These are phyloP conservation scores for Palaemon carinicauda DNA, from an alignment of 1,140 invertebrate genomes.

Conservation along the genomic window DNA sequence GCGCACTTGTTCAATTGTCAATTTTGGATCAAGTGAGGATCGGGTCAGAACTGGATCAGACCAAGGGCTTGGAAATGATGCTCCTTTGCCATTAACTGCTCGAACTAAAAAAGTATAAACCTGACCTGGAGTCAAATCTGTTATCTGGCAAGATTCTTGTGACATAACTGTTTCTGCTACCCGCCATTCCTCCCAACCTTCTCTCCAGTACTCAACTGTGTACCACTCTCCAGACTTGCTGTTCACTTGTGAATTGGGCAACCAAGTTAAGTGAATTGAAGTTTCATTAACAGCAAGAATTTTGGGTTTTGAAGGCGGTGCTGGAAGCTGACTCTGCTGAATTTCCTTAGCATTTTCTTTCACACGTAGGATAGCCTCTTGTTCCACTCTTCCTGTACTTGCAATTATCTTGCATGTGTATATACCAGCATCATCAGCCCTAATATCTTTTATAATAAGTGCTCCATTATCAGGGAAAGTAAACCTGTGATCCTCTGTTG, in stretches of 20 bases:
- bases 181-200: slow-evolving; percentile 23
- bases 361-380: slow-evolving; percentile 4
- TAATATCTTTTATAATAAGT: slow-evolving; percentile 29
- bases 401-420: slow-evolving; percentile 15
- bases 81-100: slow-evolving; percentile 25
- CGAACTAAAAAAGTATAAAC: slow-evolving; percentile 37
- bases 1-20: slow-evolving; percentile 3
- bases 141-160: slow-evolving; percentile 19
- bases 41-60: slow-evolving; percentile 23
- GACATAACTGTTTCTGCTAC: slow-evolving; percentile 16
- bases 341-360: neutral
- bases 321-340: neutral
- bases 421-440: slow-evolving; percentile 6
- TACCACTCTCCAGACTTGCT: slow-evolving; percentile 16
- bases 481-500: neutral
- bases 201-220: slow-evolving; percentile 30
- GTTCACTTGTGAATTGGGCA: slow-evolving; percentile 29
- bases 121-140: slow-evolving; percentile 21
- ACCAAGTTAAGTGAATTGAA: slow-evolving; percentile 20
- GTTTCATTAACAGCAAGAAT: slow-evolving; percentile 11
- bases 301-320: slow-evolving; percentile 19
- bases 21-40: neutral
- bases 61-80: slow-evolving; percentile 36
- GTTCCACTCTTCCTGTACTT: slow-evolving; percentile 3
- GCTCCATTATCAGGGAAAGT: slow-evolving; percentile 33